phyloP scores from a whole-genome alignment of 2,888 invertebrate species.

The Villa cingulata region DNA sequence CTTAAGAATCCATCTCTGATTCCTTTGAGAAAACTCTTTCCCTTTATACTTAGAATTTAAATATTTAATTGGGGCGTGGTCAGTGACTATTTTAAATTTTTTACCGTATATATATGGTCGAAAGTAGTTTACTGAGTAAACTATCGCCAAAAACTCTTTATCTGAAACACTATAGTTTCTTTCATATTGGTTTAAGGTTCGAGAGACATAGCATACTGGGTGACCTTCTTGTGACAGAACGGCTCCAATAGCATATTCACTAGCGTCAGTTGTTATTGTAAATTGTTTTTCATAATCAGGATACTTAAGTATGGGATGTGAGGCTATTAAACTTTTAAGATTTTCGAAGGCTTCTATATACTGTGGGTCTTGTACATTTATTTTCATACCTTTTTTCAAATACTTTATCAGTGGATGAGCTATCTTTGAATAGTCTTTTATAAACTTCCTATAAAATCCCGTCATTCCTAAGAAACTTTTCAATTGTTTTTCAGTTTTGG shows the following conservation, averaged over 20 bases:
- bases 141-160: slow-evolving; percentile 7
- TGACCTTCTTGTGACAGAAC: no score
- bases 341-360: slow-evolving; percentile 13
- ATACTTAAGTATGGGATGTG: no score
- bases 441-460: no score
- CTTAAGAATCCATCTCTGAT: no score
- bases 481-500: slow-evolving; percentile 9
- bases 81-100: slow-evolving; percentile 10
- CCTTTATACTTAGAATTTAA: slow-evolving; percentile 11
- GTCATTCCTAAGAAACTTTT: no score
- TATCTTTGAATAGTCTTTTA: no score
- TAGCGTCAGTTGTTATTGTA: slow-evolving; percentile 11
- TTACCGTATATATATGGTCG: no score
- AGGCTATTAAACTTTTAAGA: slow-evolving; percentile 8
- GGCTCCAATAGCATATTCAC: no score
- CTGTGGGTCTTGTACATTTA: slow-evolving; percentile 10
- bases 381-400: slow-evolving; percentile 10
- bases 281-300: slow-evolving; percentile 11
- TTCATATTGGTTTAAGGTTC: slow-evolving; percentile 2
- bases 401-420: slow-evolving; percentile 13
- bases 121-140: no score
- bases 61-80: slow-evolving; percentile 12
- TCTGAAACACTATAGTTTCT: slow-evolving; percentile 1
- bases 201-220: slow-evolving; percentile 4
- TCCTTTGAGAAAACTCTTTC: no score